Evolutionary conservation across 1,140 invertebrate genomes (phyloP), one percentile per base, ranked within the genome.

Genomic region (Argopecten irradians): DNA sequence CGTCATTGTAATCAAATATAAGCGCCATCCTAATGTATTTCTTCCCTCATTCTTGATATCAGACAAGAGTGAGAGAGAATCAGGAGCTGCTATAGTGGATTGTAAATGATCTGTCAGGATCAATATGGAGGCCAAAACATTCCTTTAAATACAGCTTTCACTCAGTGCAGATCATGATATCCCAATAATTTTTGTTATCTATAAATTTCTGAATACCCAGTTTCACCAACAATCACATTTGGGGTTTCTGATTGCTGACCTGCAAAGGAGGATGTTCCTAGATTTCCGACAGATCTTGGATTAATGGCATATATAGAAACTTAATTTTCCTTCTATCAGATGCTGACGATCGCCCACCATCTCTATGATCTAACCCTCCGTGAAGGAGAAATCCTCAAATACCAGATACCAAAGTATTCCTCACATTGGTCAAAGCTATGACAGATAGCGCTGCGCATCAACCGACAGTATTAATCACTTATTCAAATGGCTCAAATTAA

Each of bases 201-300:
- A 5, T 71, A n/a, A n/a, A n/a, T 71, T 71, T 71, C 55, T 71
- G 55, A 71, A 71, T 71, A 71, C 55, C 55, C 55, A 71, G 55
- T 71, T 46, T 71, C 55, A 71, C 55, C 16, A n/a, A 71, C 55
- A 71, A 71, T 71, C 55, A 71, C 55, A 71, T 71, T 16, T 28
- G 55, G 7, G 55, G n/a, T 28, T 71, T 71, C 55, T 28, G 55
- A 71, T 71, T 71, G 55, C 55, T 28, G 55, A 71, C 55, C 55
- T 71, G 55, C 55, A 71, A 71, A 28, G 55, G n/a, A 71, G 55
- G 28, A 71, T 28, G n/a, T 71, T 28, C 55, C 1, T 28, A 71
- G 55, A 71, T 71, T 71, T 71, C 55, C 55, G 55, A 71, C 55
- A 71, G 55, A 71, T 71, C 55, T 71, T 28, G 55, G 55, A 71